Percentiles rank a stretch among this genome's conserved stretches.
Evolutionary conservation across 2,888 invertebrate genomes (phyloP).

Genomic region (Ichneumoninae sp.): DNA sequence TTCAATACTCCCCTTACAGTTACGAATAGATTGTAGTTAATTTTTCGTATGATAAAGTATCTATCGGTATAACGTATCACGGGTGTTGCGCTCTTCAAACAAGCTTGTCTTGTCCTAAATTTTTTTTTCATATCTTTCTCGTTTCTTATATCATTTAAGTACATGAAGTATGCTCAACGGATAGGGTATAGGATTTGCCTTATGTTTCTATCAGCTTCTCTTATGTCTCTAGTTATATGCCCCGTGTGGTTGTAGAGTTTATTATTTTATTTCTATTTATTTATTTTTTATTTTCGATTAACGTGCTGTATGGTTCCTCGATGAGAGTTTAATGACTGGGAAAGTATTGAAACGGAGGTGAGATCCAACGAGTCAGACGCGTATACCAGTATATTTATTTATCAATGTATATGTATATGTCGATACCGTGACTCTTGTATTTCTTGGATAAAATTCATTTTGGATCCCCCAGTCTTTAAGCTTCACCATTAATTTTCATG

Average conservation of each 20-base stretch:
- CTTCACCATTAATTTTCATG: constrained; percentile 31
- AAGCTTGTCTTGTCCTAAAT: constrained; percentile 67
- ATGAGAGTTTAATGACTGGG: constrained; percentile 60
- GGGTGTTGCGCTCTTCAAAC: constrained; percentile 72
- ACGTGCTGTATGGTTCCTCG: constrained; percentile 49
- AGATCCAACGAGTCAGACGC: constrained; percentile 53
- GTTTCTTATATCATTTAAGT: constrained; percentile 68
- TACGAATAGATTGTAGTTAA: constrained; percentile 71
- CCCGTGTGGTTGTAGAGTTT: constrained; percentile 77
- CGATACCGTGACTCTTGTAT: constrained; percentile 43
- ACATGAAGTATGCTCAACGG: constrained; percentile 73
- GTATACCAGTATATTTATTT: constrained; percentile 45
- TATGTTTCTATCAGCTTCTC: constrained; percentile 74
- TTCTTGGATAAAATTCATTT: constrained; percentile 39
- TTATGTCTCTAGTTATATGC: constrained; percentile 78
- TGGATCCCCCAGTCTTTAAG: constrained; percentile 56
- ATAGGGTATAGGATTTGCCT: constrained; percentile 71
- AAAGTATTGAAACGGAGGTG: constrained; percentile 36
- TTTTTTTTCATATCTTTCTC: constrained; percentile 34
- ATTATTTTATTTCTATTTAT: constrained; percentile 64
- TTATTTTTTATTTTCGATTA: constrained; percentile 57
- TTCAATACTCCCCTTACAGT: constrained; percentile 63
- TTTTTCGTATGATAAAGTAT: constrained; percentile 70
- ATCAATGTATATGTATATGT: constrained; percentile 49
- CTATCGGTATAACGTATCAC: constrained; percentile 74